Evolutionary conservation across 2,797 vertebrate genomes (phyloP).

Genomic region (Micropoecilia bifurca): DNA sequence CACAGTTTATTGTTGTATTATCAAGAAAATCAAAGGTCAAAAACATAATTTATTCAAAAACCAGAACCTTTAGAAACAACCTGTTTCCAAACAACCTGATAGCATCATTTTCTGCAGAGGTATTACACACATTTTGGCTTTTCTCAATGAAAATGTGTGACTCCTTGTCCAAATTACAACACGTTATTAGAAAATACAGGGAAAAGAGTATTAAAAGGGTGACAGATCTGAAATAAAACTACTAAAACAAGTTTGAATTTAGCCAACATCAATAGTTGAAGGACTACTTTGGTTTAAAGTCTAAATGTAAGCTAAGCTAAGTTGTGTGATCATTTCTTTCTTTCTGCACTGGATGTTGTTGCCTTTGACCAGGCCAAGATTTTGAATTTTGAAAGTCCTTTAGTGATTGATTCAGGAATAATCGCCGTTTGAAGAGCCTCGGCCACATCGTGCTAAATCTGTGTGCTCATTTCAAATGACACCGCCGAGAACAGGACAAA

Average conservation of each 20-base stretch:
- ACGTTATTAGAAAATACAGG: neutral
- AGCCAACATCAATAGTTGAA: neutral
- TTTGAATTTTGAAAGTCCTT: constrained; percentile 56
- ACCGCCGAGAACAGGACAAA: constrained; percentile 81
- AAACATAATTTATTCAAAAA: neutral
- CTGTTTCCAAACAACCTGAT: neutral
- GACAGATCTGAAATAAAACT: neutral
- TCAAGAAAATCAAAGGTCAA: neutral
- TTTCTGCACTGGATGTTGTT: neutral
- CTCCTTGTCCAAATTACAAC: neutral
- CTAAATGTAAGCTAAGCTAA: constrained; percentile 1
- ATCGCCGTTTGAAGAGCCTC: constrained; percentile 20
- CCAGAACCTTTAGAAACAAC: neutral
- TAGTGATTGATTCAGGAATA: constrained; percentile 29
- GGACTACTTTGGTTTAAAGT: neutral
- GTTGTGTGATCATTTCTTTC: neutral
- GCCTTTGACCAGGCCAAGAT: constrained; percentile 17
- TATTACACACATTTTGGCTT: neutral
- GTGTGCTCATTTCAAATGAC: constrained; percentile 76
- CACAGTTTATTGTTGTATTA: neutral
- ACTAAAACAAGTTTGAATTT: neutral
- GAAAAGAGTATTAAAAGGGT: neutral
- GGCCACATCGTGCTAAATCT: constrained; percentile 57
- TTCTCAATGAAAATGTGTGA: neutral
- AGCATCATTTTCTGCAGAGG: neutral